Conservation (phyloP, 2,888 invertebrate genomes). For the Athetis lepigone region DNA sequence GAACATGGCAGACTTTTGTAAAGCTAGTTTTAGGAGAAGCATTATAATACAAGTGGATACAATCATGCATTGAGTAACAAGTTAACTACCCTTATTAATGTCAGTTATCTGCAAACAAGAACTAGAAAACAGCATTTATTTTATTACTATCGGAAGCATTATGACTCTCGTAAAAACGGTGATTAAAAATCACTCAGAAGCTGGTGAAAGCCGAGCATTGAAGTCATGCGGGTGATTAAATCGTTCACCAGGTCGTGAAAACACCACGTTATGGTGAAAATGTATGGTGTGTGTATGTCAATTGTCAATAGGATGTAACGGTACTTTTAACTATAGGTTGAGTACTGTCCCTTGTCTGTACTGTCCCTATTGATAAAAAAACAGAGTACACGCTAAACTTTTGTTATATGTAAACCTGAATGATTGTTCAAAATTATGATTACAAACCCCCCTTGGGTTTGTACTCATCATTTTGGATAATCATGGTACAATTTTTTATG, state of each 20-base stretch:
- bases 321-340: neutral
- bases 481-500: no score
- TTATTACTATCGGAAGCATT: neutral
- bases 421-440: no score
- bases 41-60: no score
- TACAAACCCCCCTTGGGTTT: no score
- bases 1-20: no score
- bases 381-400: no score
- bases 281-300: conserved; percentile 18
- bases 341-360: neutral
- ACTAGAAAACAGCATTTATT: neutral
- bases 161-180: conserved; percentile 9
- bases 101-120: conserved; percentile 4
- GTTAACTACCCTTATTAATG: conserved; percentile 7
- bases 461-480: no score
- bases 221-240: conserved; percentile 55
- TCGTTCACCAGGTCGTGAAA: conserved; percentile 52
- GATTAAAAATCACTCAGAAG: conserved; percentile 43
- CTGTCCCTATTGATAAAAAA: neutral
- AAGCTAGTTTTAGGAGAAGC: no score
- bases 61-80: neutral
- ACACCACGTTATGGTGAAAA: conserved; percentile 41
- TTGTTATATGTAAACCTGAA: no score
- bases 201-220: conserved; percentile 50
- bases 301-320: conserved; percentile 7